Evolutionary conservation across 2,797 vertebrate species (phyloP).

Genomic region (Cuniculus paca): DNA sequence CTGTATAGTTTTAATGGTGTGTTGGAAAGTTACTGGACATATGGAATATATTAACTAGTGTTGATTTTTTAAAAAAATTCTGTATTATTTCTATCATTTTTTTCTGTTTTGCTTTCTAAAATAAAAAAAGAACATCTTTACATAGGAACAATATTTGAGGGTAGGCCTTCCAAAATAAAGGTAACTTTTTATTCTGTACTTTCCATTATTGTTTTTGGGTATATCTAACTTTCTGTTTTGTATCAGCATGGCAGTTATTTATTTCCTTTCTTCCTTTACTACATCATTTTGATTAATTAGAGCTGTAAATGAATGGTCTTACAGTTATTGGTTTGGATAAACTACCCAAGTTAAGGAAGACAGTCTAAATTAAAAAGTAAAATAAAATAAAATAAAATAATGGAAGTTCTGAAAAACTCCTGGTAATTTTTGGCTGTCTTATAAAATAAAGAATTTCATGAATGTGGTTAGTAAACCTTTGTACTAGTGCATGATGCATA

Average conservation of each 20-base stretch:
- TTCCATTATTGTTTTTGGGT: background rate
- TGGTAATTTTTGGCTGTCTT: background rate
- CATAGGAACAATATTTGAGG: background rate
- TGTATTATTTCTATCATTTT: too few relatives aligned
- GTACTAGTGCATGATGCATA: background rate
- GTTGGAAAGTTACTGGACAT: background rate
- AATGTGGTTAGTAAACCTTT: background rate
- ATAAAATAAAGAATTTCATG: constrained; percentile 10
- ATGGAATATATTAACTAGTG: too few relatives aligned
- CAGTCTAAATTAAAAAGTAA: background rate
- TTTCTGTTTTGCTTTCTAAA: too few relatives aligned
- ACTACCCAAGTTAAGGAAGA: background rate
- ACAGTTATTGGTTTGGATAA: background rate
- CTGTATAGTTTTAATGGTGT: background rate
- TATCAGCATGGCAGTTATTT: background rate
- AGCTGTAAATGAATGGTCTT: background rate
- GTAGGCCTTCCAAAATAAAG: background rate
- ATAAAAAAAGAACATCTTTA: constrained; percentile 14
- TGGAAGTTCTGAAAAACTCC: background rate
- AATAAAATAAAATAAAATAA: background rate
- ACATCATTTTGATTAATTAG: constrained; percentile 1
- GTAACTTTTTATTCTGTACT: background rate
- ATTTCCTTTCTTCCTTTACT: background rate
- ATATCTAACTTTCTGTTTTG: background rate
- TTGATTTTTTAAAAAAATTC: too few relatives aligned